Evolutionary conservation across 2,797 vertebrate genomes (phyloP).

Genomic region (Phrynocephalus guinanensis): DNA sequence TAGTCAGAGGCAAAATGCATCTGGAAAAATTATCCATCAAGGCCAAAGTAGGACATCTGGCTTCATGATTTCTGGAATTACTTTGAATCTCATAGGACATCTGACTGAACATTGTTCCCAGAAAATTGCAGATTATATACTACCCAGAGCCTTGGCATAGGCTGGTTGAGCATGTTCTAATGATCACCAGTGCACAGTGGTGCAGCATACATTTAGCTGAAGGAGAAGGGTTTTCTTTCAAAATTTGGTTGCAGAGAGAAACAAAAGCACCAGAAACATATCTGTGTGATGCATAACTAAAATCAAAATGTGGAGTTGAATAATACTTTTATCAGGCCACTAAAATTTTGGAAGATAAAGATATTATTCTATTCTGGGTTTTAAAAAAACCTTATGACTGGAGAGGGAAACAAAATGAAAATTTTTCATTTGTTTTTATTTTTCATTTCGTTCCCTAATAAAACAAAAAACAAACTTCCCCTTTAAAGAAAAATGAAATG

Average conservation of each 20-base stretch:
- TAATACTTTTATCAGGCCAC: too few species aligned
- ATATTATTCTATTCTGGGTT: too few species aligned
- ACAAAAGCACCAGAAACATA: background rate
- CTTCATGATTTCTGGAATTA: constrained; percentile 60
- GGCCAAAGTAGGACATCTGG: constrained; percentile 45
- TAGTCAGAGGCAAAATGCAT: constrained; percentile 22
- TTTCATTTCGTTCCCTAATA: too few species aligned
- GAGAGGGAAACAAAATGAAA: too few species aligned
- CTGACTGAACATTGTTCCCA: constrained; percentile 56
- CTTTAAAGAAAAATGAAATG: too few species aligned
- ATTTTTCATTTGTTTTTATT: too few species aligned
- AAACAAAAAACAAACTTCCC: too few species aligned
- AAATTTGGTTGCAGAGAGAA: background rate
- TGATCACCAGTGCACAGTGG: constrained; percentile 45
- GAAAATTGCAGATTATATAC: constrained; percentile 66
- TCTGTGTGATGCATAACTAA: too few species aligned
- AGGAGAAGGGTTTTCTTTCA: constrained; percentile 27
- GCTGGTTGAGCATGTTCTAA: constrained; percentile 34
- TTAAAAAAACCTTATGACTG: too few species aligned
- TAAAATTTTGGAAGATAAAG: too few species aligned
- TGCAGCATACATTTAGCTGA: constrained; percentile 7
- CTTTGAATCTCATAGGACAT: constrained; percentile 51
- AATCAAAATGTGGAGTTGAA: too few species aligned
- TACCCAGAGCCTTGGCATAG: constrained; percentile 41
- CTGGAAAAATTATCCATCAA: constrained; percentile 45